A percentile compares a stretch with the other conserved stretches of the same genome.
Conservation (phyloP, 2,113 vertebrate species). For the Gallinago undulata region DNA sequence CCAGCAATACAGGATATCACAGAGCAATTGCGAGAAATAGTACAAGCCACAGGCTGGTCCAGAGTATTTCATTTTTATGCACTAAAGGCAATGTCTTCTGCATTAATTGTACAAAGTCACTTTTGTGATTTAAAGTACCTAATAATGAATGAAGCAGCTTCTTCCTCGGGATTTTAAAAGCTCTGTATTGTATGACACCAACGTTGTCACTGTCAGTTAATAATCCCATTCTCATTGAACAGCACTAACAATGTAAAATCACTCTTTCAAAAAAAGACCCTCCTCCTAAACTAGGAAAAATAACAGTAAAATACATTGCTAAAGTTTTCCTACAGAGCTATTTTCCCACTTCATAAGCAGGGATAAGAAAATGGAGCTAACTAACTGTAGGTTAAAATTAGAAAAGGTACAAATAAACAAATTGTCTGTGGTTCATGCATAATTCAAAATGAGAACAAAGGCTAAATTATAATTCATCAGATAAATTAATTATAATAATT, state of each 20-base stretch:
- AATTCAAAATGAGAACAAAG: slow-evolving; percentile 34
- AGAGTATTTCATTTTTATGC: not conserved
- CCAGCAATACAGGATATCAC: not conserved
- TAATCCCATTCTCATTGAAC: not conserved
- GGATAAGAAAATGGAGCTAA: not conserved
- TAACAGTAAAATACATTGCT: not conserved
- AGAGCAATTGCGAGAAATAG: not conserved
- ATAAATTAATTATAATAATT: slow-evolving; percentile 2
- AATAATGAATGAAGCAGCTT: not conserved
- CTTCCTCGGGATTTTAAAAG: not conserved
- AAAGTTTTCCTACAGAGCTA: not conserved
- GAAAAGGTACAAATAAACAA: slow-evolving; percentile 5
- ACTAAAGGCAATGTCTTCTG: not conserved
- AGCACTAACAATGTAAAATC: not conserved
- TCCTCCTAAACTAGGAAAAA: not conserved
- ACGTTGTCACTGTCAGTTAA: not conserved
- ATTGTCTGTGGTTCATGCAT: not conserved
- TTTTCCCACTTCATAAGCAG: not conserved
- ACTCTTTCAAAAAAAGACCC: not conserved
- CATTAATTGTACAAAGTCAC: not conserved
- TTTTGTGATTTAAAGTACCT: not conserved
- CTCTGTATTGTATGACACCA: not conserved
- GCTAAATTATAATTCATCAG: slow-evolving; percentile 4
- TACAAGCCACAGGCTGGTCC: not conserved
- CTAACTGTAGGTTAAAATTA: slow-evolving; percentile 12